Conservation (phyloP, 2,888 invertebrate genomes). For the Gasteruption jaculator region DNA sequence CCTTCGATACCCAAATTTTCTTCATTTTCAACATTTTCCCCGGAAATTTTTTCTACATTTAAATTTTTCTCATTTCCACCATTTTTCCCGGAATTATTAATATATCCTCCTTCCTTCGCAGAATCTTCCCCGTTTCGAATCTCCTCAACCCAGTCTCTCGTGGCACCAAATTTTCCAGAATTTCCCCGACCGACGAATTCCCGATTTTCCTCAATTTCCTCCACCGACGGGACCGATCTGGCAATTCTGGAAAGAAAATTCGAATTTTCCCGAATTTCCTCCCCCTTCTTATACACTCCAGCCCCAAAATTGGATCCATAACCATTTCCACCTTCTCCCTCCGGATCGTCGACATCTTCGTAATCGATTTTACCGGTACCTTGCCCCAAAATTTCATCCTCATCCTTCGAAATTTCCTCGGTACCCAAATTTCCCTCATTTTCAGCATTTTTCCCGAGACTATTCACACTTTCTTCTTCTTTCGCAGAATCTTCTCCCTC, state of each 20-base stretch:
- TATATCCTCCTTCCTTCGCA: neutral
- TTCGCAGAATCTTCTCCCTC: slow-evolving; percentile 7
- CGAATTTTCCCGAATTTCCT: too few species aligned
- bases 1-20: neutral
- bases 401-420: too few species aligned
- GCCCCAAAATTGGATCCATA: too few species aligned
- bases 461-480: slow-evolving; percentile 5
- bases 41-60: neutral
- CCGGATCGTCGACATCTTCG: too few species aligned
- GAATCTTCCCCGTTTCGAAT: neutral
- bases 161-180: neutral
- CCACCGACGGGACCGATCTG: neutral
- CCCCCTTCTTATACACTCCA: too few species aligned
- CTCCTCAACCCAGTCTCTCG: too few species aligned
- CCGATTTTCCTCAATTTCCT: neutral
- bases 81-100: slow-evolving; percentile 3
- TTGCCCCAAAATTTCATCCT: too few species aligned
- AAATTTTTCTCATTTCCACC: slow-evolving; percentile 4
- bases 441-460: too few species aligned
- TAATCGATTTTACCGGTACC: too few species aligned
- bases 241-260: neutral
- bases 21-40: neutral
- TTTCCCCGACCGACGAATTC: neutral
- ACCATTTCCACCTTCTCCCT: too few species aligned
- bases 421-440: too few species aligned